Evolutionary conservation across 2,888 invertebrate genomes (phyloP), one percentile per base, ranked within the genome.

Genomic region (Drosophila birchii): DNA sequence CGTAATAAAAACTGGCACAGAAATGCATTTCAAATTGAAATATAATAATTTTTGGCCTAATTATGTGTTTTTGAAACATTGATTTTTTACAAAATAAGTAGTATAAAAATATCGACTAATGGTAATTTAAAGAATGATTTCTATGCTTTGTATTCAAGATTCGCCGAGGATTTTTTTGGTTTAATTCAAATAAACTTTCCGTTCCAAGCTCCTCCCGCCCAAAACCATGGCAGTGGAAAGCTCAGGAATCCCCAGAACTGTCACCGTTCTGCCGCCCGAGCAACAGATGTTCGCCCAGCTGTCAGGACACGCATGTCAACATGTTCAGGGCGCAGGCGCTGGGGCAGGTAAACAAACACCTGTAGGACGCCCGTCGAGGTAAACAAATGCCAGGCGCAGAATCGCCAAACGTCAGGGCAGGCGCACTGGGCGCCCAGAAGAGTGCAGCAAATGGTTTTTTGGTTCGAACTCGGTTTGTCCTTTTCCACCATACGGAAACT

Each of bases 341-440:
- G 12, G 43, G 44, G 9, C 36, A 53, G 63, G 85, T 89, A 85
- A 85, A 84, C 84, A 85, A 62, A 87, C 89, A 85, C 84, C 85
- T 85, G 84, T 85, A 7, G 89, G 23, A 64, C 67, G 38, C 49
- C 49, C 5, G 8, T 11, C 23, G 72, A 70, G 61, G 81, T 91
- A 91, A 91, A 91, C 88, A 91, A 81, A 59, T 6, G 14, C 0
- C 76, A 3, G 29, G 77, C 91, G 92, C 90, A 76, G 73, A 60
- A 64, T 69, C 64, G 60, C 8, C 66, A 88, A 82, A 41, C 68
- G 79, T 79, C 89, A 84, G 81, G 67, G 76, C 84, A 81, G 41
- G 78, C 84, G 89, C 81, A 71, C 54, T 41, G 54, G 4, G 12
- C 1, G 0, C 47, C 20, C 9, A 53, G 78, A 87, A 57, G 62